Conservation (phyloP, 1,140 invertebrate species). For the Patella vulgata region DNA sequence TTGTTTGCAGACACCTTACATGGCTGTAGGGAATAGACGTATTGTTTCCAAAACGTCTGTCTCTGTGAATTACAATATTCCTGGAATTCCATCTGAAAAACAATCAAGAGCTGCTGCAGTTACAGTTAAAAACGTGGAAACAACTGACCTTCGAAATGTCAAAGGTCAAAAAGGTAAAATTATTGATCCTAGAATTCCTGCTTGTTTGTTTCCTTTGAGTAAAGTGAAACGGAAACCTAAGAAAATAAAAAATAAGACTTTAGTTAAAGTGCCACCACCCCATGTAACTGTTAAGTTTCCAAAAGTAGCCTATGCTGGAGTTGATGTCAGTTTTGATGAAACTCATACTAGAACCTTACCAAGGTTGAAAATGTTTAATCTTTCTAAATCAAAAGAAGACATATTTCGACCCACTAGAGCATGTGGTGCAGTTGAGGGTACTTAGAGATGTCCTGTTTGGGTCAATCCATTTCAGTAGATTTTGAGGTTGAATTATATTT, state of each 20-base stretch:
- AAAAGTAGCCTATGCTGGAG: neutral
- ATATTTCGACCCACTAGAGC: too few relatives aligned
- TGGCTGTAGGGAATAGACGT: conserved; percentile 28
- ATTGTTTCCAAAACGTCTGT: conserved; percentile 55
- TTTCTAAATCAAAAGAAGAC: conserved; percentile 21
- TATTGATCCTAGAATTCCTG: conserved; percentile 36
- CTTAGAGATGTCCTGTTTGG: conserved; percentile 23
- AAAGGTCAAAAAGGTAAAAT: conserved; percentile 55
- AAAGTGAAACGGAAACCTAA: conserved; percentile 13
- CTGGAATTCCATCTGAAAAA: conserved; percentile 10
- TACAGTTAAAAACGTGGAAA: conserved; percentile 55
- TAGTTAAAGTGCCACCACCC: neutral
- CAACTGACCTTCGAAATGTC: conserved; percentile 50
- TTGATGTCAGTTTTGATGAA: neutral
- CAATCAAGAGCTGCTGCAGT: conserved; percentile 20
- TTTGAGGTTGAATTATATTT: conserved; percentile 41
- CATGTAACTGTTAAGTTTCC: neutral
- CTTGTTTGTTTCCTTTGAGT: conserved; percentile 35
- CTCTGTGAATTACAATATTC: conserved; percentile 51
- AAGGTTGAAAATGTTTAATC: conserved; percentile 28
- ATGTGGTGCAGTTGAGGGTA: conserved; percentile 9
- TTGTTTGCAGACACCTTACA: conserved; percentile 16
- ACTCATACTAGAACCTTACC: conserved; percentile 19
- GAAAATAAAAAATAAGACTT: neutral
- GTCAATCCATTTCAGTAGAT: conserved; percentile 31